Percentiles rank a stretch among this genome's conserved stretches.
These are phyloP conservation scores for Zaprionus inermis DNA, from an alignment of 1,140 invertebrate species.

Conservation along the genomic window DNA sequence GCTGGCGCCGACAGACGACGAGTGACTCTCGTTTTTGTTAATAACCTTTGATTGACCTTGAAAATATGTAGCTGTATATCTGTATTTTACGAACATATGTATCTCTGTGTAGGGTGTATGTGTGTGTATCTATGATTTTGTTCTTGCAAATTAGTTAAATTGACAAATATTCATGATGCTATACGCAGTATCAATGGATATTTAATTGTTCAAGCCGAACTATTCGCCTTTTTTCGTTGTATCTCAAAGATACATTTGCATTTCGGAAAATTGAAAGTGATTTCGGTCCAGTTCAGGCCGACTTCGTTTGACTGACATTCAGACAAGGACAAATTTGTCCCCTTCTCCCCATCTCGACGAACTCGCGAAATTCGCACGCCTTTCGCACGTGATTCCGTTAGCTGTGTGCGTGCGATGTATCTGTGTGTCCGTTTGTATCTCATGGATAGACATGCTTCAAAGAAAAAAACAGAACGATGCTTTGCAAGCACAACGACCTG, in stretches of 20 bases:
- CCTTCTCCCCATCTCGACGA: constrained; percentile 21
- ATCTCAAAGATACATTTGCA: constrained; percentile 31
- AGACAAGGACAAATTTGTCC: constrained; percentile 71
- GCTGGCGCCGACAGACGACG: constrained; percentile 14
- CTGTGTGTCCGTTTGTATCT: constrained; percentile 54
- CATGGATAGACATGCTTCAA: constrained; percentile 39
- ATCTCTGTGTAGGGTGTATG: not conserved
- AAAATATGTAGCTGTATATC: constrained; percentile 55
- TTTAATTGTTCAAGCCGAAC: constrained; percentile 19
- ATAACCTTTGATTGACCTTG: constrained; percentile 83
- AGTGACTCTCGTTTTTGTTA: constrained; percentile 64
- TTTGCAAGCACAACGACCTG: constrained; percentile 2
- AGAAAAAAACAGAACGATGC: constrained; percentile 2
- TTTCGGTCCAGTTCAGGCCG: constrained; percentile 37
- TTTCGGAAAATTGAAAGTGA: constrained; percentile 55
- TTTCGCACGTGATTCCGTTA: constrained; percentile 55
- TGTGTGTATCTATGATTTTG: constrained; percentile 39
- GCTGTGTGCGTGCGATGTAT: constrained; percentile 1
- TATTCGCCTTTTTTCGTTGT: constrained; percentile 5
- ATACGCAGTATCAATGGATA: not conserved
- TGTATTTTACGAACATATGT: not conserved
- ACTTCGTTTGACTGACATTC: constrained; percentile 63
- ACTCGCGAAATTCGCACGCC: constrained; percentile 57
- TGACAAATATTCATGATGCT: constrained; percentile 57
- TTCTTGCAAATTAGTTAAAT: constrained; percentile 70